phyloP scores from a whole-genome alignment of 2,888 invertebrate species.

The Caenorhabditis virilis region DNA sequence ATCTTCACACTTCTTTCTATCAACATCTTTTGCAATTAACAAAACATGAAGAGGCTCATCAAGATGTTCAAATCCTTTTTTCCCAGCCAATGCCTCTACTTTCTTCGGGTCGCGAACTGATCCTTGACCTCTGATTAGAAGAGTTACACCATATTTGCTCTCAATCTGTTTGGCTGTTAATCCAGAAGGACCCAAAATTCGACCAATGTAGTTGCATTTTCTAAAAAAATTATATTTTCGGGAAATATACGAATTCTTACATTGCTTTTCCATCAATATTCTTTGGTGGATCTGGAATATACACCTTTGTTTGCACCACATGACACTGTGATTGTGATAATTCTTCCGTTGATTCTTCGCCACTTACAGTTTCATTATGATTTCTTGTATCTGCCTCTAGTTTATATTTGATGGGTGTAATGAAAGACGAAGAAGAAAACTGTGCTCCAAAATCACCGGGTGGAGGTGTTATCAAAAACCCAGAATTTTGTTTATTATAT shows the following conservation, averaged over 20 bases:
- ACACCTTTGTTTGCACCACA: conserved; percentile 34
- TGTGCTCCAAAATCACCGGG: not conserved
- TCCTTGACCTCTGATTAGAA: conserved; percentile 54
- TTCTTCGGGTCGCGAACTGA: conserved; percentile 39
- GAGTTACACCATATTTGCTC: conserved; percentile 44
- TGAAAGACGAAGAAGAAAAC: not conserved
- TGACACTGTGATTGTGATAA: not conserved
- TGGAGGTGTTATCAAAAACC: conserved; percentile 1
- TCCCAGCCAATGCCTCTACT: conserved; percentile 45
- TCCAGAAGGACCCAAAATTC: conserved; percentile 65
- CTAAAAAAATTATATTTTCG: conserved; percentile 8
- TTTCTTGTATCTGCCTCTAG: too few species aligned
- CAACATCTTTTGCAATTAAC: conserved; percentile 44
- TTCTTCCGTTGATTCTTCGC: conserved; percentile 12
- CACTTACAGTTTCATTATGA: not conserved
- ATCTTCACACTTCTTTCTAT: conserved; percentile 73
- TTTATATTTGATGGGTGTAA: conserved; percentile 17
- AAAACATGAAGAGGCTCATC: conserved; percentile 60
- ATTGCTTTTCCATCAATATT: conserved; percentile 18
- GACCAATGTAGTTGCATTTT: conserved; percentile 53
- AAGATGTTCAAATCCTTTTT: conserved; percentile 58
- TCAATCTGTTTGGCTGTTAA: conserved; percentile 61
- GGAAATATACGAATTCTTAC: conserved; percentile 11
- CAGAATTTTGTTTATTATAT: not conserved
- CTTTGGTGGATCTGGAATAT: conserved; percentile 40